These are phyloP conservation scores for Procapra przewalskii DNA, from an alignment of 2,113 vertebrate species.

Conservation along the genomic window DNA sequence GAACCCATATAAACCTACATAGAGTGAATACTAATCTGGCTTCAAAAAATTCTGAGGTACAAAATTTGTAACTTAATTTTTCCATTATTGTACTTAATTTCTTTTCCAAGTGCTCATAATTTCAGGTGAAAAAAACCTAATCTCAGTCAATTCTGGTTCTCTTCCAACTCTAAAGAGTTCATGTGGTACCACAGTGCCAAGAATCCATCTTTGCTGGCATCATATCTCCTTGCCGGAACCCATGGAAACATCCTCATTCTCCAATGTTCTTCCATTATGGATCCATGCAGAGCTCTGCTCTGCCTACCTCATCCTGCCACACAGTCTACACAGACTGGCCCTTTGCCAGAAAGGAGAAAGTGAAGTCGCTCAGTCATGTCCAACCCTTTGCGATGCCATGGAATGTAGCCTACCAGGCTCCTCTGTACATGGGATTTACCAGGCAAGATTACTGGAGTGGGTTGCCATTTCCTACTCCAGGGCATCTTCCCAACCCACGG, in stretches of 20 bases:
- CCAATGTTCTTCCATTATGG: neutral
- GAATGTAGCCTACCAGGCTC: no score
- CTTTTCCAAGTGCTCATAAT: neutral
- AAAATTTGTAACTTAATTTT: neutral
- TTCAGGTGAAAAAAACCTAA: neutral
- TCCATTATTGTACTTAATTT: constrained; percentile 11
- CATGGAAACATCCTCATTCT: neutral
- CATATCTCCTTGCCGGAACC: neutral
- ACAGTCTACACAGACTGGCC: neutral
- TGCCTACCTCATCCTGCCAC: neutral
- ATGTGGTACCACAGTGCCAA: neutral
- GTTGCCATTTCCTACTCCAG: no score
- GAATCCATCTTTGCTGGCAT: neutral
- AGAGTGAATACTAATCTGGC: neutral
- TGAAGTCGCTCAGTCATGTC: no score
- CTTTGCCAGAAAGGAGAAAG: neutral
- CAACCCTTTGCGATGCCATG: no score
- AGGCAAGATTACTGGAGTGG: no score
- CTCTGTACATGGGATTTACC: no score
- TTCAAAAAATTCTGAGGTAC: neutral
- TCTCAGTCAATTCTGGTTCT: neutral
- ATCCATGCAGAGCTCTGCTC: neutral
- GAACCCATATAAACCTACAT: neutral
- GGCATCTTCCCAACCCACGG: no score
- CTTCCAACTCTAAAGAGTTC: neutral